Conservation (phyloP, 2,113 vertebrate species). For the Thalassarche chlororhynchos region DNA sequence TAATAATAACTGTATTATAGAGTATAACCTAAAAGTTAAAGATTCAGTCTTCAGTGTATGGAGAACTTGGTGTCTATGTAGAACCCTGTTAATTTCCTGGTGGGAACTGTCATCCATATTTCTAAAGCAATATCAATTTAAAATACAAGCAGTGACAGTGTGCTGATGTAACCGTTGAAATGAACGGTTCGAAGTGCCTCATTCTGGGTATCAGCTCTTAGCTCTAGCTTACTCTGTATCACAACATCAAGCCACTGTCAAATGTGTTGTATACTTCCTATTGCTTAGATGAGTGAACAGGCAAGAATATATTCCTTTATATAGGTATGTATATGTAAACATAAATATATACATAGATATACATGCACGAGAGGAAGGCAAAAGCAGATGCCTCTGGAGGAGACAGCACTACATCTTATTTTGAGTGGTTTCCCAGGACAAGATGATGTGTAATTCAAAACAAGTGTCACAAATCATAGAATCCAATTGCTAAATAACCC, state of each 20-base stretch:
- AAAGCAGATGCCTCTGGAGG: neutral
- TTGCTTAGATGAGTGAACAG: neutral
- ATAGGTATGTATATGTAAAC: neutral
- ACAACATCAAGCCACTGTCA: neutral
- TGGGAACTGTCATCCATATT: neutral
- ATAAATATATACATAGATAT: neutral
- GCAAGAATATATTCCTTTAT: neutral
- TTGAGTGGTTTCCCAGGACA: neutral
- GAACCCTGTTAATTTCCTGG: neutral
- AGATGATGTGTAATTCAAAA: neutral
- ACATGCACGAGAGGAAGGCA: neutral
- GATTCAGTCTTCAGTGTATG: neutral
- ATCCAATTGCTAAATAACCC: constrained; percentile 23
- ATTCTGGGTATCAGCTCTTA: neutral
- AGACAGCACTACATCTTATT: neutral
- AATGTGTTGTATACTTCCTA: neutral
- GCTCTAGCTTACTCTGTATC: neutral
- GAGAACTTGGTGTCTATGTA: neutral
- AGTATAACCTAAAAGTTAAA: neutral
- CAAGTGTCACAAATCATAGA: neutral
- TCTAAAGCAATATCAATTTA: neutral
- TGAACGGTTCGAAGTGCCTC: neutral
- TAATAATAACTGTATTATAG: neutral
- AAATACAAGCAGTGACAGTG: neutral
- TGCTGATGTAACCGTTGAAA: neutral